Percentiles rank a stretch among this genome's conserved stretches.
phyloP scores from a whole-genome alignment of 2,888 invertebrate species.

The Erannis defoliaria region DNA sequence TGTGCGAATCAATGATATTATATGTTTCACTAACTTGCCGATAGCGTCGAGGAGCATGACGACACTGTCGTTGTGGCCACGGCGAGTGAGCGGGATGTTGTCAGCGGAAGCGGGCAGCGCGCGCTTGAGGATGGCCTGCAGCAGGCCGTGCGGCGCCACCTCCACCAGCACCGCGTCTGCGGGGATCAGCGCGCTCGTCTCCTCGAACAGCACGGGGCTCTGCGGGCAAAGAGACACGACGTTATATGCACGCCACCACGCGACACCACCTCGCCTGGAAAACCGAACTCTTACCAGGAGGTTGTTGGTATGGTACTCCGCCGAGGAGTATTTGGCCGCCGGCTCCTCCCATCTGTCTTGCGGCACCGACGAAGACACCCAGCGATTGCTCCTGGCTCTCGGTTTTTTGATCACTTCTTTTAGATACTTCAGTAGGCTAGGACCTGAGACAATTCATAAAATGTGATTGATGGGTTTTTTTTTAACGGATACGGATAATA shows the following conservation, averaged over 20 bases:
- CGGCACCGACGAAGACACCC: conserved; percentile 94
- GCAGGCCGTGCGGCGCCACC: conserved; percentile 94
- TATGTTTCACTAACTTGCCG: conserved; percentile 71
- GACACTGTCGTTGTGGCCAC: conserved; percentile 87
- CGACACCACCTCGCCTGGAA: conserved; percentile 89
- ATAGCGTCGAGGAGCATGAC: conserved; percentile 85
- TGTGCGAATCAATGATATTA: too few relatives aligned
- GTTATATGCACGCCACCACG: neutral
- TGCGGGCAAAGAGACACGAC: conserved; percentile 19
- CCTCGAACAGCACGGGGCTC: conserved; percentile 90
- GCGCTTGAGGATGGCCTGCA: conserved; percentile 90
- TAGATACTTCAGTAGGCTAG: conserved; percentile 86
- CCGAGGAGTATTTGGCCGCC: conserved; percentile 86
- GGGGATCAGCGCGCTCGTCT: conserved; percentile 91
- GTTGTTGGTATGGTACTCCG: conserved; percentile 94
- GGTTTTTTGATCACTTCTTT: conserved; percentile 87
- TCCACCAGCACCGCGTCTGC: conserved; percentile 92
- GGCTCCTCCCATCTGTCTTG: conserved; percentile 84
- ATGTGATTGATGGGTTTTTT: too few relatives aligned
- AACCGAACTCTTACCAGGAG: conserved; percentile 88
- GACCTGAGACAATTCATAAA: conserved; percentile 53
- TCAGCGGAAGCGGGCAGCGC: conserved; percentile 87
- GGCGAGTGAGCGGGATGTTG: conserved; percentile 90
- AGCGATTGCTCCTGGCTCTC: conserved; percentile 88
- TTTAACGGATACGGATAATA: too few relatives aligned